Evolutionary conservation across 2,113 vertebrate genomes (phyloP), one percentile per base, ranked within the genome.

Genomic region (Emydocephalus ijimae): DNA sequence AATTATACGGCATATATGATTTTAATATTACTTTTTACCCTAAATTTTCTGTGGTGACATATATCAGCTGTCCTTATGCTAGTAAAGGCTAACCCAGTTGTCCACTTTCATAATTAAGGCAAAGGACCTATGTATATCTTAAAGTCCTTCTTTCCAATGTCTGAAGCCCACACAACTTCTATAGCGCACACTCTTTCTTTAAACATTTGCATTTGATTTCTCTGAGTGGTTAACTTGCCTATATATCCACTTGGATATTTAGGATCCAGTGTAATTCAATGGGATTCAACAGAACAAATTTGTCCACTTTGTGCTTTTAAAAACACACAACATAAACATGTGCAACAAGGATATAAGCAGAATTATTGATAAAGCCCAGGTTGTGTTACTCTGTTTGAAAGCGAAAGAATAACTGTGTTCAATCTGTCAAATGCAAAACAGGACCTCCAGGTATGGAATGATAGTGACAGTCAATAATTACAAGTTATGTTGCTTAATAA

Each of bases 81-180:
- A 92, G 89, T 93, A 43, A 94, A 94, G 90, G 94, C 92, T 92
- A 96, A 91, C 92, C 90, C 94, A 94, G 95, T 85, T 21, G 90
- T 91, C 92, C 96, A 95, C 92, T 94, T 94, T 95, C 94, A 95
- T 97, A 95, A 95, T 94, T 96, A 94, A 59, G 55, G 69, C 55
- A 96, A n/a, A 48, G n/a, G 34, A 55, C 24, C 61, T 56, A 56
- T 54, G 89, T 89, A 91, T 89, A 43, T 89, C 34, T 85, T 89
- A 89, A 54, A 93, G 89, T 14, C 21, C 55, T 94, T 89, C 50
- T 50, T 18, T 43, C 52, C 43, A 23, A 24, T 23, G 6, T 89
- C 52, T 21, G 34, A 85, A 61, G 29, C 54, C 43, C 43, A 91
- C 56, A 88, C 95, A 69, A 39, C 8, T 43, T 89, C 52, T 14